Evolutionary conservation across 1,140 invertebrate species (phyloP).

Genomic region (Trichomalopsis sarcophagae): DNA sequence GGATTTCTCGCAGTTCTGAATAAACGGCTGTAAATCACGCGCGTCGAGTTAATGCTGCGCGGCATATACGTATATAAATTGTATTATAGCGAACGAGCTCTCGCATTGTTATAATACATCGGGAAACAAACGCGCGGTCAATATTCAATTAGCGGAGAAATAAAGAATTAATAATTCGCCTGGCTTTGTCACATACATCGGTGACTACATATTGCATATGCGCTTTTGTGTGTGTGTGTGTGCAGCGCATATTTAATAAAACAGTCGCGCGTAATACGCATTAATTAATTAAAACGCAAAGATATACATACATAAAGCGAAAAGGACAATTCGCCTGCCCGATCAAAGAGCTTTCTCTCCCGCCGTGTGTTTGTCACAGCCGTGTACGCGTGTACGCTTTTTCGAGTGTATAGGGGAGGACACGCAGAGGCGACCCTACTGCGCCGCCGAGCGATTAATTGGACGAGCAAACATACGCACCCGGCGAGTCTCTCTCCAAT

Average conservation of each 20-base stretch:
- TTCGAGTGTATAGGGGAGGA: too few species aligned
- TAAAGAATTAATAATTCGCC: background rate
- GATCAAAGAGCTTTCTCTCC: background rate
- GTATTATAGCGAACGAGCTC: too few species aligned
- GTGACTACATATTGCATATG: background rate
- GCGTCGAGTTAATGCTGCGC: too few species aligned
- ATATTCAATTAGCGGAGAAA: background rate
- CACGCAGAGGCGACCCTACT: too few species aligned
- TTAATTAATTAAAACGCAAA: constrained; percentile 8
- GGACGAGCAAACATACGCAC: constrained; percentile 27
- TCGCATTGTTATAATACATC: too few species aligned
- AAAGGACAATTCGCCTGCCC: background rate
- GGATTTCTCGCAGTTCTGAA: background rate
- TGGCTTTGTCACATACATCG: background rate
- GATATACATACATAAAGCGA: background rate
- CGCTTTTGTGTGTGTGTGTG: background rate
- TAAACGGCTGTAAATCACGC: too few species aligned
- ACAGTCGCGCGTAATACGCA: background rate
- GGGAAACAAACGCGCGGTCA: background rate
- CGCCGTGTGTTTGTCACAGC: too few species aligned
- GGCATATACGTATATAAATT: too few species aligned
- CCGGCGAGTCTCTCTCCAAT: background rate
- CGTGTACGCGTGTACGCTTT: background rate
- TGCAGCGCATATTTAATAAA: background rate
- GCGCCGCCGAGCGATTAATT: constrained; percentile 44